These are phyloP conservation scores for Diprion similis DNA, from an alignment of 1,140 invertebrate genomes.

Conservation along the genomic window DNA sequence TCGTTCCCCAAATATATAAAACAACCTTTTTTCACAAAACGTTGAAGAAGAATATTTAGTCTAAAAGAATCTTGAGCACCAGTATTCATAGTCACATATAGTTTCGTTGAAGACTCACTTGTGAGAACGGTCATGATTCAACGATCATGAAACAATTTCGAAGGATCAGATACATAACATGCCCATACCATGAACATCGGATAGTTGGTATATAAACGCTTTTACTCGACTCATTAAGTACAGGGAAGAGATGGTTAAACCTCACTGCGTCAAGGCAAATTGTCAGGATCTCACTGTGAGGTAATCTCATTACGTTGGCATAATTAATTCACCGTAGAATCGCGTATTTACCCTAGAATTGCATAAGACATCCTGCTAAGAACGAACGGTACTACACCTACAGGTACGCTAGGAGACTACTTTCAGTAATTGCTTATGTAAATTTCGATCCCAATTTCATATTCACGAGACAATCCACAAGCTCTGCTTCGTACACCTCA, in stretches of 20 bases:
- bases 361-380: too few relatives aligned
- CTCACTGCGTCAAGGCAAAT: background rate
- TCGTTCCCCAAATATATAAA: slow-evolving; percentile 50
- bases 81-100: background rate
- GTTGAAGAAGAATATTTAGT: background rate
- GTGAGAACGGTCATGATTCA: too few relatives aligned
- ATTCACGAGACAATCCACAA: background rate
- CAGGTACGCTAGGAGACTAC: too few relatives aligned
- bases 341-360: background rate
- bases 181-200: too few relatives aligned
- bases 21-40: background rate
- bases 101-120: too few relatives aligned
- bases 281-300: background rate
- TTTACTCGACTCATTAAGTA: background rate
- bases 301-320: background rate
- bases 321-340: background rate
- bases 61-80: background rate
- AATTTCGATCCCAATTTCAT: background rate
- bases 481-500: too few relatives aligned
- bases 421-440: background rate
- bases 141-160: too few relatives aligned
- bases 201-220: background rate
- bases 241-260: background rate
- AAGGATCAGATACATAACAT: too few relatives aligned
- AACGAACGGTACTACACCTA: too few relatives aligned